Base-by-base conservation (phyloP, 2,113 vertebrate genomes). In the Chaetodon auriga region DNA sequence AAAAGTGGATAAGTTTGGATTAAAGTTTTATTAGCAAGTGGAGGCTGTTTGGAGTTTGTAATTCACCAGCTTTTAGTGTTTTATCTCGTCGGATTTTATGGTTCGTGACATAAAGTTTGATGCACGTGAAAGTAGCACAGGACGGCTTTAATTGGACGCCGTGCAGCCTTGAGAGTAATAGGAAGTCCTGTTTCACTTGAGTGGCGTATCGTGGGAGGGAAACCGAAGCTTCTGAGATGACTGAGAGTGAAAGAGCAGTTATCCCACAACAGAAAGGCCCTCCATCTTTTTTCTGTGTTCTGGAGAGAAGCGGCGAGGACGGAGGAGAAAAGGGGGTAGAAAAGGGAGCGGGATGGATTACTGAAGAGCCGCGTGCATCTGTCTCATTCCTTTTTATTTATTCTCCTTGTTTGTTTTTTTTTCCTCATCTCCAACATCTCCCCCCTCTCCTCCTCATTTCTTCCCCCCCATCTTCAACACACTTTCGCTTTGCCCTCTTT, bases 301-400 rank as follows among this genome's bases (percentile, higher is more conserved):
- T 57, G 68, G 75, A 74, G 64, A 54, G 57, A 71, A 49, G 70
- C 35, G 10, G 57, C 16, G 62, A 54, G 61, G 68, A 72, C 2
- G 19, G 62, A 19, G 54, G 70, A 49, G 78, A 63, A 30, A 58
- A 68, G 80, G 77, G 83, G 80, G 82, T 43, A 25, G 82, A 49
- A 23, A 48, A 63, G 65, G 41, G 65, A 84, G 87, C 4, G 54
- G 81, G 92, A 75, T 80, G 88, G 91, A 90, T 92, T 94, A 92
- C 89, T 84, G 90, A 90, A 82, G 90, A 91, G 90, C 88, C 49
- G 63, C 70, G 74, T 88, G 91, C 87, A 91, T 91, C 92, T 93
- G 90, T 94, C 90, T 93, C 93, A 84, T 94, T 94, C 87, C 88
- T 93, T 84, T 92, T 92, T 92, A 93, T 93, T 93, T 95, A 92